Evolutionary conservation across 2,113 vertebrate genomes (phyloP), one percentile per base, ranked within the genome.

Genomic region (Aspiorhynchus laticeps): DNA sequence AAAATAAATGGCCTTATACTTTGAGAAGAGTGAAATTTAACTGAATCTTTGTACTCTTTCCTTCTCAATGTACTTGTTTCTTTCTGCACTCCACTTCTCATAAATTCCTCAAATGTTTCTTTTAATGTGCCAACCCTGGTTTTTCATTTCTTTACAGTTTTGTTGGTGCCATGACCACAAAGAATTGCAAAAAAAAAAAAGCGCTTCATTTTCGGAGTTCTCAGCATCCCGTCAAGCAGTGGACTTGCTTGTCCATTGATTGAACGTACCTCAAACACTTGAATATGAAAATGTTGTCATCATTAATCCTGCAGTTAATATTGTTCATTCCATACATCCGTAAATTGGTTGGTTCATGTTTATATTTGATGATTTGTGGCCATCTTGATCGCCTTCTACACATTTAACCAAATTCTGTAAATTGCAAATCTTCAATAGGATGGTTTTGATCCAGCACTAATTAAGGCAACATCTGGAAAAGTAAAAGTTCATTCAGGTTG

Each of bases 1-100:
- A 83, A 80, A 80, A 79, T 51, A 83, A 78, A 87, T 82, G 83
- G 85, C 82, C 81, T 84, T 89, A 81, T 10, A 41, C 63, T 51
- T 82, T 78, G 11, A 43, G 36, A 59, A 74, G 41, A 46, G 28
- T 81, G 81, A 67, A 82, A 78, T 78, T 41, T 33, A 51, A 78
- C 75, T 33, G 59, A 48, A 73, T 74, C 67, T 84, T 84, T 65
- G 69, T 83, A 46, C 51, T 59, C 33, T 82, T 61, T 36, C 41
- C 76, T 31, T 36, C 48, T 78, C 28, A 0, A 19, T 53, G 33
- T 81, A 61, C 21, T 63, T 48, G 46, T 79, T 61, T 82, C 71
- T 74, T 51, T 78, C 71, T 61, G 51, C 24, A 74, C 31, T 87
- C 46, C n/a, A 48, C 11, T 46, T 28, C 59, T 51, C 33, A 48